These are phyloP conservation scores for Notothenia coriiceps DNA, from an alignment of 2,113 vertebrate species.

Conservation along the genomic window DNA sequence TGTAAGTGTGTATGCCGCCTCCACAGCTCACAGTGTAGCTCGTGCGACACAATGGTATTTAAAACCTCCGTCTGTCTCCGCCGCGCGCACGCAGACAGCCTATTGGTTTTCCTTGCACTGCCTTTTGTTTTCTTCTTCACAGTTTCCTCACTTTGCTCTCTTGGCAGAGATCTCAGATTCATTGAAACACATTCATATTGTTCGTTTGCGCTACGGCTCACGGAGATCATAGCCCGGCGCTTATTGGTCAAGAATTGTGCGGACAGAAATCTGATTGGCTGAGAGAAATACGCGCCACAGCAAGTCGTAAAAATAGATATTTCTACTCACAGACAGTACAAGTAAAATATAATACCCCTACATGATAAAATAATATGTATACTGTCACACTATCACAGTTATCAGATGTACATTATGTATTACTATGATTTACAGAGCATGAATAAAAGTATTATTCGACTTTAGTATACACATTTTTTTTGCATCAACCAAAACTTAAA, in stretches of 20 bases:
- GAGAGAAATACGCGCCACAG: not conserved
- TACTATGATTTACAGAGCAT: too few relatives aligned
- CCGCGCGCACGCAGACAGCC: not conserved
- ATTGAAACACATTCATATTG: constrained; percentile 22
- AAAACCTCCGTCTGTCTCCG: constrained; percentile 17
- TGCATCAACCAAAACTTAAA: too few relatives aligned
- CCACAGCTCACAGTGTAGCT: constrained; percentile 23
- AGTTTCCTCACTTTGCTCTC: constrained; percentile 24
- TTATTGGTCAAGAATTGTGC: constrained; percentile 57
- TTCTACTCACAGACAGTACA: not conserved
- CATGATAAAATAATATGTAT: too few relatives aligned
- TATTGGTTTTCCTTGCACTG: constrained; percentile 43
- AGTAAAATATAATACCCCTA: too few relatives aligned
- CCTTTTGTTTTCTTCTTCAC: constrained; percentile 52
- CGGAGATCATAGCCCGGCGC: constrained; percentile 41
- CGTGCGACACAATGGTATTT: constrained; percentile 32
- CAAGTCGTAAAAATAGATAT: not conserved
- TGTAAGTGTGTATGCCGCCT: not conserved
- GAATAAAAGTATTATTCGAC: too few relatives aligned
- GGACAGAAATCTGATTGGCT: constrained; percentile 71
- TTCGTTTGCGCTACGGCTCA: constrained; percentile 12
- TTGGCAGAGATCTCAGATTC: not conserved
- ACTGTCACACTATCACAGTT: too few relatives aligned
- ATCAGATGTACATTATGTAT: too few relatives aligned
- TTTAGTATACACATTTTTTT: too few relatives aligned